Conservation (phyloP, 2,113 vertebrate species). For the Meleagris gallopavo region DNA sequence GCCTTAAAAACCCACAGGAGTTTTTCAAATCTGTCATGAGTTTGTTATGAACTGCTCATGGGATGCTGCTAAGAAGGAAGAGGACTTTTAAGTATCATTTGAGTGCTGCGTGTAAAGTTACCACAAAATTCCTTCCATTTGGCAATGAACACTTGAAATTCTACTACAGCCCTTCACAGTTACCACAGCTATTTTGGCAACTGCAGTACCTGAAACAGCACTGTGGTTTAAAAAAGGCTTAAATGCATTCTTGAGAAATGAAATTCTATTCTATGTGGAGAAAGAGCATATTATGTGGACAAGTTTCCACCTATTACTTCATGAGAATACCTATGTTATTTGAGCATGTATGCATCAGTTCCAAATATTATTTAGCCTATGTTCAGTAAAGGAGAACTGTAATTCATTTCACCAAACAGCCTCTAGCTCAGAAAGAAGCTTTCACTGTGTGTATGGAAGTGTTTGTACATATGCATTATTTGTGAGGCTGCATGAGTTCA, state of each 20-base stretch:
- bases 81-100: neutral
- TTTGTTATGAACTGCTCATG: neutral
- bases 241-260: neutral
- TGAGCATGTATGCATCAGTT: neutral
- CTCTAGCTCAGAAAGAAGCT: neutral
- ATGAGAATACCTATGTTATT: neutral
- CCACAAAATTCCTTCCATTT: neutral
- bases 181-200: neutral
- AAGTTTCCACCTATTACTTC: neutral
- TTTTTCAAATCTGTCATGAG: neutral
- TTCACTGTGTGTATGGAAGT: neutral
- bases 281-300: neutral
- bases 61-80: neutral
- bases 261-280: neutral
- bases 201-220: neutral
- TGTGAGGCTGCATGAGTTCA: neutral
- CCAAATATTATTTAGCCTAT: neutral
- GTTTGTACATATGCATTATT: accelerated
- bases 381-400: neutral
- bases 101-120: neutral
- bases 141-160: neutral
- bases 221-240: neutral
- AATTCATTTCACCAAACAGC: neutral
- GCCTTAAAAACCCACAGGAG: neutral
- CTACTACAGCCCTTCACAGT: neutral